Percentiles rank a stretch among this genome's conserved stretches.
Evolutionary conservation across 2,113 vertebrate genomes (phyloP).

Genomic region (Rhipidura dahli): DNA sequence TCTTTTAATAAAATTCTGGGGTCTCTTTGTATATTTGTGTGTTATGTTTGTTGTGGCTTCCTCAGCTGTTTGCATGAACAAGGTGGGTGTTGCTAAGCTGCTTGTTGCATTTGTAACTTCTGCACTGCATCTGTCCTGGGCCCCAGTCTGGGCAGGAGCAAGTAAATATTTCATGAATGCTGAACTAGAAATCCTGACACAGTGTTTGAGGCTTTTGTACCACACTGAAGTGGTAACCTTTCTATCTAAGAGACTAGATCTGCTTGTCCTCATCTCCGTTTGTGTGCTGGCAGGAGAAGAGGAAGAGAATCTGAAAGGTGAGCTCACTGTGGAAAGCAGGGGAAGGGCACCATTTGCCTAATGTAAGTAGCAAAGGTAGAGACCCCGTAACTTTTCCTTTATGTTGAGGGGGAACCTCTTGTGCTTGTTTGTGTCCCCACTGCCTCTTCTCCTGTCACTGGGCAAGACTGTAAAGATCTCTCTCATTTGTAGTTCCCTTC

Average conservation of each 20-base stretch:
- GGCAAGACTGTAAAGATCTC: not conserved
- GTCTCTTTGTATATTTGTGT: constrained; percentile 8
- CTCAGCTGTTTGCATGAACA: not conserved
- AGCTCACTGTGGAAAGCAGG: not conserved
- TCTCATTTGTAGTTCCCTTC: not conserved
- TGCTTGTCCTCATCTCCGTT: not conserved
- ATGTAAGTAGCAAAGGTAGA: not conserved
- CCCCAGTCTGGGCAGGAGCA: not conserved
- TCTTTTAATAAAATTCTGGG: constrained; percentile 72
- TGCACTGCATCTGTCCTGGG: not conserved
- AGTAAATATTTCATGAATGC: not conserved
- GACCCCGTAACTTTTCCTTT: not conserved
- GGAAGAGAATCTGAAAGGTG: not conserved
- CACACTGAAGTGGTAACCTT: not conserved
- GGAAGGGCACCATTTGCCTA: not conserved
- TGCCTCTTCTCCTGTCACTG: not conserved
- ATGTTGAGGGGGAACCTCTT: not conserved
- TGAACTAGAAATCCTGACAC: not conserved
- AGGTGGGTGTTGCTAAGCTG: not conserved
- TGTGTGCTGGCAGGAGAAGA: not conserved
- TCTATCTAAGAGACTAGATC: not conserved
- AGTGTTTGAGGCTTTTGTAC: not conserved
- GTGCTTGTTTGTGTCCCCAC: not conserved
- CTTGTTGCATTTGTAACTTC: not conserved
- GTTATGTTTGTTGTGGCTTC: not conserved